Evolutionary conservation across 2,797 vertebrate species (phyloP).

Genomic region (Propithecus perrieri): DNA sequence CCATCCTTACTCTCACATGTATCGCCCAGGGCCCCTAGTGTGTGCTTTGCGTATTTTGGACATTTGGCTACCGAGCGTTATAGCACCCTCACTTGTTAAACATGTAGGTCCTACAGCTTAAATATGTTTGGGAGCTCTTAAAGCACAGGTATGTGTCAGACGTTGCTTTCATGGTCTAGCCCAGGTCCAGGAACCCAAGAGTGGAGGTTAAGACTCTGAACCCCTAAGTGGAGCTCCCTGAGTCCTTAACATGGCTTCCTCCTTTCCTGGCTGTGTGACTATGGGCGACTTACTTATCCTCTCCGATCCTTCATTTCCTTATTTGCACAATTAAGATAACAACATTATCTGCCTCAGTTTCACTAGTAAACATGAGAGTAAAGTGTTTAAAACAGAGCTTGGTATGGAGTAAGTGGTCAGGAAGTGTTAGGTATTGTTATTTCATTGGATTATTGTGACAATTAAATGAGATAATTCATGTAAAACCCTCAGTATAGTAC

Average conservation of each 20-base stretch:
- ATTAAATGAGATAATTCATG: background rate
- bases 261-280: background rate
- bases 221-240: background rate
- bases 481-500: background rate
- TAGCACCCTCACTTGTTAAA: background rate
- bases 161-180: background rate
- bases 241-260: background rate
- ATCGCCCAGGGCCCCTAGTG: background rate
- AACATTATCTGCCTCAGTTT: background rate
- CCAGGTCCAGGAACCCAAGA: background rate
- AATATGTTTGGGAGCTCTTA: background rate
- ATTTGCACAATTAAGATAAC: background rate
- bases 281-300: background rate
- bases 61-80: background rate
- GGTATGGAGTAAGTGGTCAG: background rate
- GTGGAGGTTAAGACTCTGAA: background rate
- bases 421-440: background rate
- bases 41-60: background rate
- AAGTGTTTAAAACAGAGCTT: background rate
- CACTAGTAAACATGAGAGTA: background rate
- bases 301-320: background rate
- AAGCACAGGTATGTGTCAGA: background rate
- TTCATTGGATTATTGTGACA: constrained; percentile 9
- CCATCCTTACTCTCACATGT: background rate
- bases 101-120: background rate